These are phyloP conservation scores for Pachycephala philippinensis DNA, from an alignment of 2,113 vertebrate genomes.

Conservation along the genomic window DNA sequence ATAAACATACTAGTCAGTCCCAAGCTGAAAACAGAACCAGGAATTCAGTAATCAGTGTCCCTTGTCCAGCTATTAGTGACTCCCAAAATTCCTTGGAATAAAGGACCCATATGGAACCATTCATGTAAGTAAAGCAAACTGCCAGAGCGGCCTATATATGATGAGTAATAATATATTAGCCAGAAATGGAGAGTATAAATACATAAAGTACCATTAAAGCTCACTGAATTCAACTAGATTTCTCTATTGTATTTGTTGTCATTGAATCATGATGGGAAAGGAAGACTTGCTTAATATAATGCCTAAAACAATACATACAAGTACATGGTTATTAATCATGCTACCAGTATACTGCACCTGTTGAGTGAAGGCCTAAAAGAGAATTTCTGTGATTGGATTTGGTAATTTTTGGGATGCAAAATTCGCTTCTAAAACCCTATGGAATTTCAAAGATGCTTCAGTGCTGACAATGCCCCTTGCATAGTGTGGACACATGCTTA, in stretches of 20 bases:
- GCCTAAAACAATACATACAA: not conserved
- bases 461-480: not conserved
- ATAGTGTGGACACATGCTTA: not conserved
- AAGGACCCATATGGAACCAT: not conserved
- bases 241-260: not conserved
- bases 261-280: not conserved
- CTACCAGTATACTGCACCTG: not conserved
- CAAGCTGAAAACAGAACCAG: constrained; percentile 1
- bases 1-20: constrained; percentile 21
- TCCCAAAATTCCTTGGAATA: not conserved
- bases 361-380: not conserved
- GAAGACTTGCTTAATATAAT: not conserved
- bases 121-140: not conserved
- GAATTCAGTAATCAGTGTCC: not conserved
- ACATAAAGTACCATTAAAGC: not conserved
- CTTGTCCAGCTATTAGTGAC: constrained; percentile 12
- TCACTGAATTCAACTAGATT: not conserved
- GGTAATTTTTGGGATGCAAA: not conserved
- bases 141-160: not conserved
- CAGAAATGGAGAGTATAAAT: not conserved
- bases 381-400: not conserved
- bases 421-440: not conserved
- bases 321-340: not conserved
- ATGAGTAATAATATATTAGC: not conserved
- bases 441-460: not conserved